Evolutionary conservation across 2,797 vertebrate genomes (phyloP).

Genomic region (Dicrostonyx torquatus): DNA sequence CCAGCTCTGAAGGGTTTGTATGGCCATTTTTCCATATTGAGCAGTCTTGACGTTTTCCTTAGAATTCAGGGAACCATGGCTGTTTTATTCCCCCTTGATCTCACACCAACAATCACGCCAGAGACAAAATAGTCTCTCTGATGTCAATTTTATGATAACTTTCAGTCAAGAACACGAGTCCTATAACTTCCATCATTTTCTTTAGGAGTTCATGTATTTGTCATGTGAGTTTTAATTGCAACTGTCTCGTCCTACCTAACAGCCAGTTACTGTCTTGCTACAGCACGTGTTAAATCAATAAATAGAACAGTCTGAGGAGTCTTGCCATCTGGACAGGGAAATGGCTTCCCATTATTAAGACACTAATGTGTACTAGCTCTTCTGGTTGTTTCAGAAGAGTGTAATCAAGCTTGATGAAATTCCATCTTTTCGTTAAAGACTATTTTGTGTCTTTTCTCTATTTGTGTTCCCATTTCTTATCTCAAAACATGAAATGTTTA

Average conservation of each 20-base stretch:
- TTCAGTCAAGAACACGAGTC: too few species aligned
- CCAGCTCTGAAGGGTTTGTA: background rate
- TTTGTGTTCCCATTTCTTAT: slow-evolving; percentile 43
- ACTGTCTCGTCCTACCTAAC: too few species aligned
- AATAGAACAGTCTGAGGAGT: background rate
- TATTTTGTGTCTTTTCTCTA: background rate
- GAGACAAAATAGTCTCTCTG: background rate
- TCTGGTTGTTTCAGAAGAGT: background rate
- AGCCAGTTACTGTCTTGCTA: background rate
- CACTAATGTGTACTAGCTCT: background rate
- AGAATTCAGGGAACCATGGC: background rate
- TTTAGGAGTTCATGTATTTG: too few species aligned
- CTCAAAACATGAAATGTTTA: slow-evolving; percentile 19
- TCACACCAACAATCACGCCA: background rate
- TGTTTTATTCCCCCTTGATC: background rate
- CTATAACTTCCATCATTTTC: too few species aligned
- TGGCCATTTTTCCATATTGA: background rate
- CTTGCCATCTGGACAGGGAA: background rate
- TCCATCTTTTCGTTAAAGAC: background rate
- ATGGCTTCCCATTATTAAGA: background rate
- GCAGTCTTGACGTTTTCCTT: too few species aligned
- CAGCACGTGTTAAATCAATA: background rate
- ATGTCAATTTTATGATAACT: too few species aligned
- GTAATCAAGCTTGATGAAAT: background rate
- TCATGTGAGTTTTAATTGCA: too few species aligned